Percentiles rank a stretch among this genome's conserved stretches.
Evolutionary conservation across 2,797 vertebrate species (phyloP).

Genomic region (Leptodactylus fallax): DNA sequence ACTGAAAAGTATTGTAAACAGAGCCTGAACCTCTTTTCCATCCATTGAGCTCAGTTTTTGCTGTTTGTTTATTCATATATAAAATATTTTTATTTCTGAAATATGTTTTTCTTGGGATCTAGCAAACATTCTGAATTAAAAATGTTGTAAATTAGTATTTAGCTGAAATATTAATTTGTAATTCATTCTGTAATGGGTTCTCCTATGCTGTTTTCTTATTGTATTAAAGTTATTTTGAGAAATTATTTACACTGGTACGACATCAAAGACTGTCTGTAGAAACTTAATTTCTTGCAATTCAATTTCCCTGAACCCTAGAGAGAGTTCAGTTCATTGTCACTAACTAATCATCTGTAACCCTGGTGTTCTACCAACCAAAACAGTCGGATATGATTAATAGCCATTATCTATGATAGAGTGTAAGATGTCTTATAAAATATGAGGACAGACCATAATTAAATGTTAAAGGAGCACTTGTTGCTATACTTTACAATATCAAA

Average conservation of each 20-base stretch:
- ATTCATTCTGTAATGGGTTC: constrained; percentile 63
- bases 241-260: constrained; percentile 73
- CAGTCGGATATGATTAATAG: constrained; percentile 70
- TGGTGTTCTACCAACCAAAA: constrained; percentile 77
- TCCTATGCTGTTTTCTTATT: constrained; percentile 25
- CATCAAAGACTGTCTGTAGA: constrained; percentile 72
- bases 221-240: constrained; percentile 43
- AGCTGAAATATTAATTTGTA: constrained; percentile 66
- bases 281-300: constrained; percentile 69
- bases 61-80: not conserved
- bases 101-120: constrained; percentile 53
- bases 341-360: constrained; percentile 72
- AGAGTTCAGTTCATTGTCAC: constrained; percentile 73
- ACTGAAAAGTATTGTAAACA: too few relatives aligned
- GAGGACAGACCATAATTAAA: constrained; percentile 62
- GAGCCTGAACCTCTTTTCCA: not conserved
- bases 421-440: constrained; percentile 67
- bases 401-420: constrained; percentile 66
- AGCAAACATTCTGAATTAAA: constrained; percentile 60
- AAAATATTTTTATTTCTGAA: not conserved
- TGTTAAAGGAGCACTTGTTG: constrained; percentile 37
- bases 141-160: constrained; percentile 70
- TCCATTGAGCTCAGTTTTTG: not conserved
- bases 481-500: not conserved
- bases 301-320: constrained; percentile 69